Evolutionary conservation across 2,797 vertebrate genomes (phyloP).

Genomic region (Urocyon cinereoargenteus): DNA sequence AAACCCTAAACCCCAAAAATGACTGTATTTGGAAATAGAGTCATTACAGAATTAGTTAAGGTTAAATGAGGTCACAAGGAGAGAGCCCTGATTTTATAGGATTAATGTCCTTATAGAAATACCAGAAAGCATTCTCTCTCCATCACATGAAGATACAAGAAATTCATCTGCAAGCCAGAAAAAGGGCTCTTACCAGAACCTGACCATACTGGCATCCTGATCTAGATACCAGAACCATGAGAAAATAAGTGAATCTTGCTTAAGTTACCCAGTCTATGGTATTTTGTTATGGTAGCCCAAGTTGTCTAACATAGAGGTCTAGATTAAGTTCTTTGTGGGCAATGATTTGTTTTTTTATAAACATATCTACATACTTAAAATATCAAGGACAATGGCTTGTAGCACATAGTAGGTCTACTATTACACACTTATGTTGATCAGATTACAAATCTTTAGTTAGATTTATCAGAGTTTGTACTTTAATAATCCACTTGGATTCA

Average conservation of each 20-base stretch:
- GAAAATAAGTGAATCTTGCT: background rate
- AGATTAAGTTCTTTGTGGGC: background rate
- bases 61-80: background rate
- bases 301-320: background rate
- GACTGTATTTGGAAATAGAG: background rate
- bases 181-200: background rate
- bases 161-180: background rate
- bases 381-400: background rate
- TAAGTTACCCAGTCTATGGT: background rate
- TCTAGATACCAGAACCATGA: background rate
- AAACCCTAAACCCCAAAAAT: background rate
- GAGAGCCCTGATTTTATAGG: background rate
- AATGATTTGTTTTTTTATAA: background rate
- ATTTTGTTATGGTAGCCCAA: background rate
- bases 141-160: background rate
- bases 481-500: background rate
- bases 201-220: background rate
- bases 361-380: background rate
- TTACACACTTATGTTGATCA: background rate
- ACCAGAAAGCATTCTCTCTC: background rate
- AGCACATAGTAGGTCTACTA: fast-evolving
- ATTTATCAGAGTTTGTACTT: background rate
- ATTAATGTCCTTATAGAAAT: background rate
- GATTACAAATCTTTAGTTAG: background rate
- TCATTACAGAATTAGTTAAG: background rate